Percentiles rank a stretch among this genome's conserved stretches.
These are phyloP conservation scores for Caracal caracal DNA, from an alignment of 2,113 vertebrate species.

Conservation along the genomic window DNA sequence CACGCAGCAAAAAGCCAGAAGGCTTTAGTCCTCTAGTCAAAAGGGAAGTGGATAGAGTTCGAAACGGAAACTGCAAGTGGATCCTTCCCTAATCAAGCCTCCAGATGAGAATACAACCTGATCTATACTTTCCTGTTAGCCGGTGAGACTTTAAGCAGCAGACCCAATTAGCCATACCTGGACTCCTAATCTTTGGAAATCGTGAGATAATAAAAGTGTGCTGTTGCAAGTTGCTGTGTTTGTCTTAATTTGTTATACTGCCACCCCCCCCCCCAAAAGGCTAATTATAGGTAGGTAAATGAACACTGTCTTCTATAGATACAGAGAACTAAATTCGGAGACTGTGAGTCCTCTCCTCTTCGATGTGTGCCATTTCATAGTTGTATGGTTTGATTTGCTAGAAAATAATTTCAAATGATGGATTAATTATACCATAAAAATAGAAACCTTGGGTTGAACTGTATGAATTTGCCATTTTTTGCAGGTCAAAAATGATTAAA, in stretches of 20 bases:
- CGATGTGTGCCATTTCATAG: neutral
- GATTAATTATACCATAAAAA: neutral
- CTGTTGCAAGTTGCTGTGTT: neutral
- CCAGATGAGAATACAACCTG: neutral
- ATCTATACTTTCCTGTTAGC: neutral
- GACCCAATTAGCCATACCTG: neutral
- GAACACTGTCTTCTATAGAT: neutral
- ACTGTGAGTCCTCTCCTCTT: neutral
- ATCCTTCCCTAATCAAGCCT: neutral
- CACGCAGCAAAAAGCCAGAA: neutral
- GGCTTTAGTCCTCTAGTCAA: neutral
- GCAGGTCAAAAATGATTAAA: neutral
- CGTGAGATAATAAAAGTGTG: neutral
- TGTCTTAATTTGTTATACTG: constrained; percentile 5
- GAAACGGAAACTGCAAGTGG: neutral
- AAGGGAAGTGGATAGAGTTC: neutral
- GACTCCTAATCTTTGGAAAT: neutral
- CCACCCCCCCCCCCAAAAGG: no score
- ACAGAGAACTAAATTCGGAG: neutral
- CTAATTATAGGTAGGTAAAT: neutral
- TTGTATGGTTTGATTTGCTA: neutral
- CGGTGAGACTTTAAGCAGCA: neutral
- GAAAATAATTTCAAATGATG: neutral
- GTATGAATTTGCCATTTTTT: neutral
- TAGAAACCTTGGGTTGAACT: neutral